Conservation (phyloP, 2,797 vertebrate genomes). For the Etheostoma perlongum region DNA sequence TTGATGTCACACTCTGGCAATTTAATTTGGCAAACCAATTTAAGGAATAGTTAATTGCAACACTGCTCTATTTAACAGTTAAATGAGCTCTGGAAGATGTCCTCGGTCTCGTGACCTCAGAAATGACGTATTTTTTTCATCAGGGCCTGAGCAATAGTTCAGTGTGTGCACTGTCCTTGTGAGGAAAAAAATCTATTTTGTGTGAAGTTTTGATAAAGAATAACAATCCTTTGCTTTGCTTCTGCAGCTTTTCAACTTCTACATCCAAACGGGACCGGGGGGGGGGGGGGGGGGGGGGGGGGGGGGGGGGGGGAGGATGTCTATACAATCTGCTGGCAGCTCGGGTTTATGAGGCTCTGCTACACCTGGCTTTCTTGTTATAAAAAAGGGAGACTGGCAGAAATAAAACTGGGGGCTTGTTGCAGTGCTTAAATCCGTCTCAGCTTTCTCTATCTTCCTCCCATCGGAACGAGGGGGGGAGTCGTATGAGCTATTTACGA, state of each 20-base stretch:
- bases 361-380: conserved; percentile 55
- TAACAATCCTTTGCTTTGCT: background rate
- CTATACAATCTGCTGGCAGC: conserved; percentile 11
- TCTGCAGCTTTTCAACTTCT: conserved; percentile 17
- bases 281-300: background rate
- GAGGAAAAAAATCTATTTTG: background rate
- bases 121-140: conserved; percentile 66
- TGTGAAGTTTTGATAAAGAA: background rate
- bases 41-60: conserved; percentile 80
- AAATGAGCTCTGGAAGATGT: conserved; percentile 76
- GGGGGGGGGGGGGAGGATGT: too few species aligned
- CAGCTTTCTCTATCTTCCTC: conserved; percentile 65
- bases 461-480: conserved; percentile 54
- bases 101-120: conserved; percentile 70
- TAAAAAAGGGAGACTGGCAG: conserved; percentile 50
- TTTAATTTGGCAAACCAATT: conserved; percentile 81
- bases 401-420: conserved; percentile 56
- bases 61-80: conserved; percentile 81
- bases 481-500: conserved; percentile 85
- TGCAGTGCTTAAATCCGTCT: conserved; percentile 57
- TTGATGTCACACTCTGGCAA: conserved; percentile 71
- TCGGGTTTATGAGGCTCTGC: conserved; percentile 42
- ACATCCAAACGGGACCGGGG: conserved; percentile 1
- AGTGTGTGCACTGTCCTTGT: conserved; percentile 2
- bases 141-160: conserved; percentile 38